Conservation (phyloP, 2,888 invertebrate genomes). For the Diabrotica balteata region DNA sequence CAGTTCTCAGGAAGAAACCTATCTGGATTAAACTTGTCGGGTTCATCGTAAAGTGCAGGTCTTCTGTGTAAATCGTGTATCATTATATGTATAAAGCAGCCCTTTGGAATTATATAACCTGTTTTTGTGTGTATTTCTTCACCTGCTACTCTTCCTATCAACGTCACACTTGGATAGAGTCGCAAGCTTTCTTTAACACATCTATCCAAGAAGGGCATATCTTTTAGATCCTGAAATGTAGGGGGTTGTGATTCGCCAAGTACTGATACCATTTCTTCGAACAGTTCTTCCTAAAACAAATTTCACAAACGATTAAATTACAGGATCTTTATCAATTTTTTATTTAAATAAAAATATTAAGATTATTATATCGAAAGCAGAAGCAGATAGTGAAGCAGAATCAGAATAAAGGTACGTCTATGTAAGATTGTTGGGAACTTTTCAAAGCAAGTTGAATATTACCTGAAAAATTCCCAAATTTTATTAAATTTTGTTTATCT, state of each 20-base stretch:
- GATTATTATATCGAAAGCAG: too few relatives aligned
- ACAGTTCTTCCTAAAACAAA: conserved; percentile 37
- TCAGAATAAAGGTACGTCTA: too few relatives aligned
- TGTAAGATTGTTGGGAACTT: too few relatives aligned
- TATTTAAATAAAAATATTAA: too few relatives aligned
- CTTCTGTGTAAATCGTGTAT: conserved; percentile 70
- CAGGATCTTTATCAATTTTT: too few relatives aligned
- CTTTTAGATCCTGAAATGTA: conserved; percentile 62
- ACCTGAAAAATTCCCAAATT: too few relatives aligned
- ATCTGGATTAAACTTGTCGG: conserved; percentile 72
- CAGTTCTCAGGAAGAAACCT: conserved; percentile 70
- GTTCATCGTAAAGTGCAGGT: conserved; percentile 68
- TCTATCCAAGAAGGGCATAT: conserved; percentile 70
- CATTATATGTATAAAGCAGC: conserved; percentile 63
- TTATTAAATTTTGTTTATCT: too few relatives aligned
- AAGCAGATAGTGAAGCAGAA: too few relatives aligned
- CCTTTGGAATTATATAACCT: conserved; percentile 62
- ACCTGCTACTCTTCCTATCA: conserved; percentile 63
- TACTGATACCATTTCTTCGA: conserved; percentile 38
- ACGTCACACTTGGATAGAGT: conserved; percentile 71
- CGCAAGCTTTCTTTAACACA: conserved; percentile 72
- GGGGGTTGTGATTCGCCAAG: conserved; percentile 55
- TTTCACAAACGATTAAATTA: too few relatives aligned
- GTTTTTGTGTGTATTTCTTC: conserved; percentile 36
- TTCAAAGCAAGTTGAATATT: too few relatives aligned